Evolutionary conservation across 2,888 invertebrate genomes (phyloP).

Genomic region (Nyleta sp.): DNA sequence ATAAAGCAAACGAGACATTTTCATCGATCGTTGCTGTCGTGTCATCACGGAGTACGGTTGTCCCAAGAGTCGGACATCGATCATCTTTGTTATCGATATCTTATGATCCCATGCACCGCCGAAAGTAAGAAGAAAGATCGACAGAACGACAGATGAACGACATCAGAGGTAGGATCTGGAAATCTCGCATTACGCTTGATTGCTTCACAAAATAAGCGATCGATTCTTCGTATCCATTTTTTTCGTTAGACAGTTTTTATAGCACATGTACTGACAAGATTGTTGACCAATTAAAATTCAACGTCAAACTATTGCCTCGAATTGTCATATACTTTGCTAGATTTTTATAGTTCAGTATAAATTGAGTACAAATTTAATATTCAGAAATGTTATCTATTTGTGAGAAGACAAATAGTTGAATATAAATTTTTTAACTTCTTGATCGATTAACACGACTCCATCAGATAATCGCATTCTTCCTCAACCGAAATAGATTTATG

Average conservation of each 20-base stretch:
- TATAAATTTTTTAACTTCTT: conserved; percentile 24
- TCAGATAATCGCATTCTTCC: conserved; percentile 30
- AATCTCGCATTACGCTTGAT: conserved; percentile 78
- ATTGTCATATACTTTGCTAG: conserved; percentile 19
- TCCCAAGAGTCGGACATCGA: conserved; percentile 76
- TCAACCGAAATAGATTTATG: conserved; percentile 5
- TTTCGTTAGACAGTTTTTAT: conserved; percentile 60
- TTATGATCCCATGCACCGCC: conserved; percentile 71
- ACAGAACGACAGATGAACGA: conserved; percentile 68
- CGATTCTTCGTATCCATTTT: conserved; percentile 69
- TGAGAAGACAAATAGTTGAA: conserved; percentile 6
- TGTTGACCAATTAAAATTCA: conserved; percentile 58
- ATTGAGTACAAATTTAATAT: conserved; percentile 23
- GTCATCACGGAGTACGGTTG: conserved; percentile 69
- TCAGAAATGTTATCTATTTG: conserved; percentile 31
- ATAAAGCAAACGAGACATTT: conserved; percentile 73
- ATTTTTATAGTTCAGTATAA: conserved; percentile 9
- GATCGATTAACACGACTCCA: conserved; percentile 31
- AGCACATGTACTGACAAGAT: conserved; percentile 43
- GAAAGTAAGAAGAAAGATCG: conserved; percentile 69
- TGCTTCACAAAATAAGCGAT: conserved; percentile 77
- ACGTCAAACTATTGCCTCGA: conserved; percentile 30
- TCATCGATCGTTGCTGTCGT: conserved; percentile 70
- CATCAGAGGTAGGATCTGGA: conserved; percentile 76
- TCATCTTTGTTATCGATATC: conserved; percentile 81